Evolutionary conservation across 2,797 vertebrate species (phyloP), one percentile per base, ranked within the genome.

Genomic region (Pipistrellus pipistrellus): DNA sequence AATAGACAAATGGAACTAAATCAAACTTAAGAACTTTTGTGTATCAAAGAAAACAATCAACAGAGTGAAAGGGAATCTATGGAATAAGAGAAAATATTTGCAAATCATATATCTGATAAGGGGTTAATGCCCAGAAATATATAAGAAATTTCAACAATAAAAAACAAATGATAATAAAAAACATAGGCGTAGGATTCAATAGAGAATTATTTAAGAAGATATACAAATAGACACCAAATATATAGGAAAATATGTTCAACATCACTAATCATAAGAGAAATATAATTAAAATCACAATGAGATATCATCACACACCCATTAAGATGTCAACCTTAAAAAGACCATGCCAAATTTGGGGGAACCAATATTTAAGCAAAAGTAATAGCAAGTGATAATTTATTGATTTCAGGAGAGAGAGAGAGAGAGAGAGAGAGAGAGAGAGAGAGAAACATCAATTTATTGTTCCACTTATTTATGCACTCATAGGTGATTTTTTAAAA

Each of bases 271-370:
- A 41, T 59, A 35, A 88, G 30, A 41, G 8, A 78, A 85, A 48
- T 76, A 38, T 20, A 89, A 35, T 88, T 77, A 83, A 90, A 95
- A 30, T 30, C 76, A 94, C 32, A 71, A 53, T 62, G 30, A 92
- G 30, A n/a, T 46, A 53, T 88, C 17, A 69, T 41, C 48, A 89
- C 21, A 72, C 1, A 75, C 46, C 32, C 57, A 30, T 57, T 85
- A 85, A n/a, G 10, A 53, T 88, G 21, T 5, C 53, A 44, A 6
- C 53, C n/a, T 12, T 51, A 25, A 48, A 81, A 85, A 92, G n/a
- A 27, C 9, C 23, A 68, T 73, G 20, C 7, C n/a, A 44, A 66
- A 81, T 51, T 25, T 51, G 27, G 32, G 13, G 2, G 21, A 41
- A 30, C 10, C 11, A 64, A 88, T 51, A 66, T 12, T 77, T 7